These are phyloP conservation scores for Leptoteleia sp. DNA, from an alignment of 1,140 invertebrate species.

Conservation along the genomic window DNA sequence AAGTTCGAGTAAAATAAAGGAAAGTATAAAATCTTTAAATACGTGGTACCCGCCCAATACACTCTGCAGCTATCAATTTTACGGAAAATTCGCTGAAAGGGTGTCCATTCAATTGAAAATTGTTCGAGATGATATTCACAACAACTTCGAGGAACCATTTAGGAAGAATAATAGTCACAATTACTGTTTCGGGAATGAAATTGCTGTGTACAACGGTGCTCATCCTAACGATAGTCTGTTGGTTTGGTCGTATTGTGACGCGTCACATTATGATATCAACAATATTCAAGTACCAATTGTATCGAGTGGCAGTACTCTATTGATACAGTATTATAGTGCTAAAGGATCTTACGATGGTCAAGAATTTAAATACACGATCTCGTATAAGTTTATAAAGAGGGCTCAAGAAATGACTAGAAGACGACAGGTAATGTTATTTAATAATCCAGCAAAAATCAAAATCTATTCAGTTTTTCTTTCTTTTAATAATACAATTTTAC, in stretches of 20 bases:
- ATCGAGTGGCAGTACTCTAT: constrained; percentile 70
- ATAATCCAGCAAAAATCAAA: too few relatives aligned
- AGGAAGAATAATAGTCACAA: constrained; percentile 67
- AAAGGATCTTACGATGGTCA: constrained; percentile 74
- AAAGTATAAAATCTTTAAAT: constrained; percentile 67
- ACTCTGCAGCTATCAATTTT: constrained; percentile 73
- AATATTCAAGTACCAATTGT: constrained; percentile 74
- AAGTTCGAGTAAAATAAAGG: constrained; percentile 62
- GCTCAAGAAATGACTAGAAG: constrained; percentile 65
- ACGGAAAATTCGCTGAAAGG: constrained; percentile 68
- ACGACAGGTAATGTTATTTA: constrained; percentile 35
- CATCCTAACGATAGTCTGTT: constrained; percentile 70
- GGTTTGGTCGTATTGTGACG: constrained; percentile 75
- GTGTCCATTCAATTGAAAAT: constrained; percentile 74
- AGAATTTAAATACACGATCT: constrained; percentile 75
- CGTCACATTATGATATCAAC: constrained; percentile 74
- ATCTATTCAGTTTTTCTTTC: too few relatives aligned
- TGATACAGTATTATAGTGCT: constrained; percentile 75
- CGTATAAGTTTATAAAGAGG: constrained; percentile 72
- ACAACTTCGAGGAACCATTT: constrained; percentile 25
- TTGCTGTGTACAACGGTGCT: constrained; percentile 73
- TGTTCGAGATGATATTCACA: constrained; percentile 65
- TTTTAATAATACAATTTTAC: constrained; percentile 6
- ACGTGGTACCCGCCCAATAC: constrained; percentile 75
- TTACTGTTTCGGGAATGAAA: constrained; percentile 74